Conservation (phyloP, 1,140 invertebrate genomes). For the Steinernema feltiae region DNA sequence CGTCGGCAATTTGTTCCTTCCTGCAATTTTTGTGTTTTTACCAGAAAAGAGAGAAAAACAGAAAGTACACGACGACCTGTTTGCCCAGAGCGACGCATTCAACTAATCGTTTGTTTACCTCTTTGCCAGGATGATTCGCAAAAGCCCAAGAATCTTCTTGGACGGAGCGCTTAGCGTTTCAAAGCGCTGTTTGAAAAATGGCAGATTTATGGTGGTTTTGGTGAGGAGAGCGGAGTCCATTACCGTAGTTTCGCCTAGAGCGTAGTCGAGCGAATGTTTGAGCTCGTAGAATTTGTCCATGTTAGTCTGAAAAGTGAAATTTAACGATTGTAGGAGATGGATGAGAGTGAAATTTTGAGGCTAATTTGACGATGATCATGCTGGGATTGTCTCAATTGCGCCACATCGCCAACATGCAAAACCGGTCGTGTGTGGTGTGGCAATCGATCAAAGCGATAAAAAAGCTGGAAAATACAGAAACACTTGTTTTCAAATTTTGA, state of each 20-base stretch:
- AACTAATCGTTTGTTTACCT: neutral
- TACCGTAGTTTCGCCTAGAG: neutral
- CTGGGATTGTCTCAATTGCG: too few species aligned
- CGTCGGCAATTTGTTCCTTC: slow-evolving; percentile 9
- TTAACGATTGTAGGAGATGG: too few species aligned
- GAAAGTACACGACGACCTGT: neutral
- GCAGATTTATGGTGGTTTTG: neutral
- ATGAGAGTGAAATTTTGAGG: too few species aligned
- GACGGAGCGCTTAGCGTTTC: neutral
- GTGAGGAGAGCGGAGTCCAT: neutral
- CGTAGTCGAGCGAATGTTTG: slow-evolving; percentile 11
- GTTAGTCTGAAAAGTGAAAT: slow-evolving; percentile 20
- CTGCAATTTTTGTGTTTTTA: slow-evolving; percentile 19
- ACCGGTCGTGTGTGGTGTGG: too few species aligned
- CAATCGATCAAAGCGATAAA: too few species aligned
- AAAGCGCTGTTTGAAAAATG: neutral
- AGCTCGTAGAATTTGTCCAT: slow-evolving; percentile 14
- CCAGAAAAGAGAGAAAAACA: neutral
- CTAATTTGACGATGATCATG: too few species aligned
- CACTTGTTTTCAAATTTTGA: too few species aligned
- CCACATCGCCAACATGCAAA: too few species aligned
- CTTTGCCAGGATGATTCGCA: neutral
- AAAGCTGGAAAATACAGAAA: too few species aligned
- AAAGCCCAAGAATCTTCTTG: too few species aligned
- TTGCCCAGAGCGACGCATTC: neutral